Evolutionary conservation across 2,888 invertebrate genomes (phyloP).

Genomic region (Ectropis crepuscularia): DNA sequence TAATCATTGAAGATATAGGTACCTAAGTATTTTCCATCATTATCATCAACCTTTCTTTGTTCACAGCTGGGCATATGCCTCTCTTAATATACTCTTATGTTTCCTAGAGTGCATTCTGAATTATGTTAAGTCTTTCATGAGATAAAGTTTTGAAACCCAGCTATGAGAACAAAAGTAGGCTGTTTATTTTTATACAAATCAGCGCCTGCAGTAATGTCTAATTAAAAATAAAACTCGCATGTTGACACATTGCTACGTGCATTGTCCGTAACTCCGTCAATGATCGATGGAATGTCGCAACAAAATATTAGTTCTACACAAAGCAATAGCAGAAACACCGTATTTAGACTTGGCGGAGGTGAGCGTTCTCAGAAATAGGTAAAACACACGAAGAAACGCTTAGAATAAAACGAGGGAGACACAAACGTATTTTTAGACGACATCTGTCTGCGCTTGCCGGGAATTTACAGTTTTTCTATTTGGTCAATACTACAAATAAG

Average conservation of each 20-base stretch:
- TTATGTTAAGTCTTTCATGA: too few relatives aligned
- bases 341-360: constrained; percentile 32
- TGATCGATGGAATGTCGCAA: constrained; percentile 13
- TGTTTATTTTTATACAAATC: not conserved
- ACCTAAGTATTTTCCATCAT: too few relatives aligned
- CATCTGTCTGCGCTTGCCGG: not conserved
- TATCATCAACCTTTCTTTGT: too few relatives aligned
- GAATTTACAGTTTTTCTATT: not conserved
- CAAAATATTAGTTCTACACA: constrained; percentile 27
- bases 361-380: constrained; percentile 42
- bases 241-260: constrained; percentile 18
- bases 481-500: not conserved
- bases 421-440: not conserved
- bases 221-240: constrained; percentile 1
- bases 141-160: too few relatives aligned
- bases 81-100: not conserved
- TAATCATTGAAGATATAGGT: too few relatives aligned
- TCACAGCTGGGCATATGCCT: too few relatives aligned
- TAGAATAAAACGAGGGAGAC: not conserved
- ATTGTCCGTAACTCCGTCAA: constrained; percentile 12
- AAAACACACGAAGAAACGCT: not conserved
- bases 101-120: too few relatives aligned
- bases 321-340: constrained; percentile 28
- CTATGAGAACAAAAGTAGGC: too few relatives aligned
- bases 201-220: constrained; percentile 5